Evolutionary conservation across 2,888 invertebrate species (phyloP), one percentile per base, ranked within the genome.

Genomic region (Drosophila mimica): DNA sequence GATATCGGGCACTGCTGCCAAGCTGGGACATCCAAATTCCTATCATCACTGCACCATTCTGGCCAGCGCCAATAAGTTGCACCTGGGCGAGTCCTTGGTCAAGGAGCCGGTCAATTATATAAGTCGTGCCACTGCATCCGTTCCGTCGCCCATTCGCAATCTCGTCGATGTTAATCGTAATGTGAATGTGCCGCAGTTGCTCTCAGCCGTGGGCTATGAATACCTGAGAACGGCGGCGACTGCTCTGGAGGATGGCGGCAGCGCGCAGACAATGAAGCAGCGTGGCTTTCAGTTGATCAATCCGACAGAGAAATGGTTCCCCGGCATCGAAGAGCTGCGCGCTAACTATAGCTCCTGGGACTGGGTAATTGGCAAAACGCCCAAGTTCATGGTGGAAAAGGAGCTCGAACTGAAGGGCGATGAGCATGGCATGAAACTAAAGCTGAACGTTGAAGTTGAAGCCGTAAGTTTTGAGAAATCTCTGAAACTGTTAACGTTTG

Each of bases 1-100:
- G 98, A 95, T 99, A 85, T 99, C 99, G 86, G 99, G 99, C 82
- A 98, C 98, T 58, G 99, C 99, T 57, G 97, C 99, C 1, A 98
- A 98, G 94, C 94, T 99, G 69, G 98, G 98, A 70, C 95, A 96
- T 79, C 95, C 96, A 13, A 96, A 96, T 91, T 97, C 98, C n/a
- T 99, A 99, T 94, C 99, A 99, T 93, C 99, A 99, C 93, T 98
- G 98, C 93, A 99, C 99, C 5, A 95, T 99, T 81, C 94, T 99
- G 92, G 97, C 99, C 74, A 95, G 97, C 91, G 97, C 97, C 76
- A 96, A 98, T 92, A 97, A 97, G 93, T 93, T 95, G 78, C 95
- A 95, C 92, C 94, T 98, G 91, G 95, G 95, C 84, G 94, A 95
- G 84, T 95, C 96, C 67, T 94, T 98, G 71, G 95, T 95, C 70